These are phyloP conservation scores for Euura lappo DNA, from an alignment of 1,140 invertebrate genomes.

Conservation along the genomic window DNA sequence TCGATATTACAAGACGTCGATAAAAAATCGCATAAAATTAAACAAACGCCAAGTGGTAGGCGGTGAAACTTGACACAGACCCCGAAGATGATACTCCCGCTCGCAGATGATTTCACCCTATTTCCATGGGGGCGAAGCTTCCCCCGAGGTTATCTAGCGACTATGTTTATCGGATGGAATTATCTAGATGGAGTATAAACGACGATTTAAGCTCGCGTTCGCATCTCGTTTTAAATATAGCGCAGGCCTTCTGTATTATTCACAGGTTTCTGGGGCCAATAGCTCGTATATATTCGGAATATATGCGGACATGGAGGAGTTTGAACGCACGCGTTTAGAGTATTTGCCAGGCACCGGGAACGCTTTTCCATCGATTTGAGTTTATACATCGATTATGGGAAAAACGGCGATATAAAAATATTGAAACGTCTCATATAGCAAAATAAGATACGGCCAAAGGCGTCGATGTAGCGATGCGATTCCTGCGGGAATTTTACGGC, in stretches of 20 bases:
- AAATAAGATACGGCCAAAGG: background rate
- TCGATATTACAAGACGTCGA: slow-evolving; percentile 60
- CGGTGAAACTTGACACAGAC: slow-evolving; percentile 42
- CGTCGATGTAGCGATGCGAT: background rate
- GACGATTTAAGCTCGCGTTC: slow-evolving; percentile 8
- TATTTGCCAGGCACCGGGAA: background rate
- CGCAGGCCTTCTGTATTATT: slow-evolving; percentile 41
- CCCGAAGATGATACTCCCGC: background rate
- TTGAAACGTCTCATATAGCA: background rate
- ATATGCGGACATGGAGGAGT: slow-evolving; percentile 18
- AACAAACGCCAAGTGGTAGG: slow-evolving; percentile 46
- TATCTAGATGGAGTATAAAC: background rate
- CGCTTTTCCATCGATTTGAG: background rate
- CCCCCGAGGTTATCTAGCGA: background rate
- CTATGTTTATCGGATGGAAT: background rate
- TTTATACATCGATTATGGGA: slow-evolving; percentile 2
- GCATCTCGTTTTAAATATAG: slow-evolving; percentile 27
- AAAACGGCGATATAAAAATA: background rate
- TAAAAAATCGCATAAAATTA: slow-evolving; percentile 62
- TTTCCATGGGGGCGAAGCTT: background rate
- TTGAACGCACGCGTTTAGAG: background rate
- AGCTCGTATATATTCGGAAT: slow-evolving; percentile 35
- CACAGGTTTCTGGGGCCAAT: slow-evolving; percentile 27
- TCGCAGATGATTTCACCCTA: slow-evolving; percentile 19
- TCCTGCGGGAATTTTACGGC: background rate